Evolutionary conservation across 92 coral and sea anemone species (phyloP), one percentile per base, ranked within the genome.

Genomic region (Porites rus): DNA sequence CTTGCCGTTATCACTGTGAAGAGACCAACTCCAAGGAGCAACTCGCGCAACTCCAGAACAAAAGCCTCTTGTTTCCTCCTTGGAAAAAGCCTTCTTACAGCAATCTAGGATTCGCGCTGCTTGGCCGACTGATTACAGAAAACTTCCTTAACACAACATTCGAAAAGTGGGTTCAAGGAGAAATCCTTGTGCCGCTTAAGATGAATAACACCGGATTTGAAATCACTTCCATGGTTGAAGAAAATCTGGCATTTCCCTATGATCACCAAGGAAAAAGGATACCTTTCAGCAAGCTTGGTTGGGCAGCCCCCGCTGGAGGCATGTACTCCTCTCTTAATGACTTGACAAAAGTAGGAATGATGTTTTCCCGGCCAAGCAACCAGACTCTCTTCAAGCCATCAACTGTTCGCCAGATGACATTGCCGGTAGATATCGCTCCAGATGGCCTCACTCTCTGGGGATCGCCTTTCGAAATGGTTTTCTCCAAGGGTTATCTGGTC

Each of bases 71-170:
- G 50, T 79, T 84, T 51, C 87, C 88, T 14, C 92, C 94, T 2
- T 86, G 89, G 75, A 84, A 89, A 14, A 16, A 78, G 24, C 90
- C 94, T 1, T 84, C 92, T 11, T 92, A 92, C 84, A 92, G 94
- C 88, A 91, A 91, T 71, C 82, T 91, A 69, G 87, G 87, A 13
- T 71, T 43, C 31, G 87, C 71, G 24, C n/a, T 83, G 60, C 56
- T 83, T 10, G 86, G 86, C 17, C 38, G 86, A 24, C 24, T 72
- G 53, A 63, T 82, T 4, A 82, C 86, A 63, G 87, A 83, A 22
- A 83, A 59, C 51, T 12, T 83, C 14, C 87, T 83, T 12, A 83
- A 83, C 61, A 83, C 71, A 22, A 83, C 81, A 14, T 83, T 83
- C 51, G 87, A 83, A 62, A 62, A 31, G 24, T 83, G 87, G 87